These are phyloP conservation scores for Amphipoea oculea DNA, from an alignment of 2,888 invertebrate genomes.

Conservation along the genomic window DNA sequence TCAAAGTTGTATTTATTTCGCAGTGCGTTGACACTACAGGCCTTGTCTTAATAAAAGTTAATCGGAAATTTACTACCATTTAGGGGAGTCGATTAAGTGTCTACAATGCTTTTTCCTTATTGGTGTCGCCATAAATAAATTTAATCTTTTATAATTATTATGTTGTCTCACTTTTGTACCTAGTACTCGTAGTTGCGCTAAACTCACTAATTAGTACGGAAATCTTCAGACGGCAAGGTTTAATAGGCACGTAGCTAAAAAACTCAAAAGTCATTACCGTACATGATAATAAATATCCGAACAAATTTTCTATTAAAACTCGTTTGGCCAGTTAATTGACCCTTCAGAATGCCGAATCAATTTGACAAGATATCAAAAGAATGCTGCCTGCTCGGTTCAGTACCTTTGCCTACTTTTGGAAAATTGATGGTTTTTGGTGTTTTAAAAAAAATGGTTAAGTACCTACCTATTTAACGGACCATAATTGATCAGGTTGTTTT, in stretches of 20 bases:
- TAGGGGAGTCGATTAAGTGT: background rate
- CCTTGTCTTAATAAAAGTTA: slow-evolving; percentile 13
- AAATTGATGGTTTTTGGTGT: background rate
- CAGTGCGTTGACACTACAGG: slow-evolving; percentile 51
- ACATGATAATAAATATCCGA: slow-evolving; percentile 1
- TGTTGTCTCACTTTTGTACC: background rate
- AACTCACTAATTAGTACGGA: background rate
- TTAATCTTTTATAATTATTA: slow-evolving; percentile 1
- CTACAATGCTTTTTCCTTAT: background rate
- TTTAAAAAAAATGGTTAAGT: background rate
- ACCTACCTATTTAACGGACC: background rate
- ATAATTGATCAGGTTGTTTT: background rate
- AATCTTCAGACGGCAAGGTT: slow-evolving; percentile 18
- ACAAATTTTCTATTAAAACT: slow-evolving; percentile 1
- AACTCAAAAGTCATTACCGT: slow-evolving; percentile 1
- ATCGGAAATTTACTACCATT: background rate
- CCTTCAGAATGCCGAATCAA: slow-evolving; percentile 5
- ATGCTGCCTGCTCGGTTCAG: background rate
- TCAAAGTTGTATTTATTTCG: slow-evolving; percentile 15
- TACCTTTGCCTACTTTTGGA: background rate
- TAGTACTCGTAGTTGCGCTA: background rate
- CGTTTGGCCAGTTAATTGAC: slow-evolving; percentile 15
- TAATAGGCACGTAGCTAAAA: background rate
- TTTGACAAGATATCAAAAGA: background rate
- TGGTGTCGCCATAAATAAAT: slow-evolving; percentile 9